Evolutionary conservation across 2,113 vertebrate genomes (phyloP).

Genomic region (Ahaetulla prasina): DNA sequence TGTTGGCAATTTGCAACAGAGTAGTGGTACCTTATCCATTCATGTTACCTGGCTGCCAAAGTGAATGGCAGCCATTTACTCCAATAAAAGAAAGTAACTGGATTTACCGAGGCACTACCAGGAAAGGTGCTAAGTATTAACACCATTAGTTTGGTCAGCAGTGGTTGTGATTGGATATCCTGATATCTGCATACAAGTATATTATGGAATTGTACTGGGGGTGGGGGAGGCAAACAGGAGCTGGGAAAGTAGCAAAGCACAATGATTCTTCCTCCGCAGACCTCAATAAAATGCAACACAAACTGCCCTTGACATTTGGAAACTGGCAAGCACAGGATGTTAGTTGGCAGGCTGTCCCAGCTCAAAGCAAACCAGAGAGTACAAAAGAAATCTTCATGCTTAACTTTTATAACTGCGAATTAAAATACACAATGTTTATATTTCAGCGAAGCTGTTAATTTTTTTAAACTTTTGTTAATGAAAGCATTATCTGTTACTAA

Average conservation of each 20-base stretch:
- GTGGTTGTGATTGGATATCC: background rate
- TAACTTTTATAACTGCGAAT: conserved; percentile 28
- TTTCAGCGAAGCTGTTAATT: background rate
- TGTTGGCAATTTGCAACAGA: background rate
- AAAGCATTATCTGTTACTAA: background rate
- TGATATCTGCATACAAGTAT: background rate
- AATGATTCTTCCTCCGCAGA: conserved; percentile 36
- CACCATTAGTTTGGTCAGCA: background rate
- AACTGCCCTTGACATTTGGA: conserved; percentile 58
- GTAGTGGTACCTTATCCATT: background rate
- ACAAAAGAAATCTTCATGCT: conserved; percentile 30
- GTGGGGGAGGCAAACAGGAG: background rate
- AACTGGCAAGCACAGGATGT: conserved; percentile 40
- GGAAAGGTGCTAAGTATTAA: background rate
- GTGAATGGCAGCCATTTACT: background rate
- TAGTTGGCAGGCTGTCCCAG: conserved; percentile 27
- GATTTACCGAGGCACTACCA: background rate
- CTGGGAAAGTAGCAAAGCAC: conserved; percentile 35
- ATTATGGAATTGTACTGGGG: background rate
- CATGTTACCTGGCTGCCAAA: background rate
- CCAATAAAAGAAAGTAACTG: background rate
- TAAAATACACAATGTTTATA: conserved; percentile 28
- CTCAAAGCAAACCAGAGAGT: conserved; percentile 27
- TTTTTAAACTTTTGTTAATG: background rate
- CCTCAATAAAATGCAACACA: conserved; percentile 33